Base-by-base conservation (phyloP, 2,888 invertebrate species). In the Thereva unica region DNA sequence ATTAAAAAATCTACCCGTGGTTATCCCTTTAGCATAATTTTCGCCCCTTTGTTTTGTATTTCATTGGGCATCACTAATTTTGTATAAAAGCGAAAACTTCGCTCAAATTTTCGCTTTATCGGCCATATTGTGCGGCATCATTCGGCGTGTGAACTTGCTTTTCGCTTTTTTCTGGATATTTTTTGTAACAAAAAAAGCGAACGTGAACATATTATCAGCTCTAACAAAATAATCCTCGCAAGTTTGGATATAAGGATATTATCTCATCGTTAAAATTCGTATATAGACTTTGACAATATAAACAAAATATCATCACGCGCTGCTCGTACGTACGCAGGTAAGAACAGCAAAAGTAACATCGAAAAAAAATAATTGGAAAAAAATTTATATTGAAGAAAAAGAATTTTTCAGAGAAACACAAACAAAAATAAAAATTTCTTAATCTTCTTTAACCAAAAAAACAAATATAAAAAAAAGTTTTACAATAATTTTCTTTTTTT, bases 81-180 rank as follows among this genome's bases (percentile, higher is more conserved):
- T 23, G 23, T 23, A 23, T 23, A 23, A 23, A 23, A 23, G 23
- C 23, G 23, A 23, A n/a, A 23, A 23, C 23, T 23, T 23, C 23
- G 23, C 23, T 23, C 57, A 59, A 47, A 0, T 50, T 8, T 12
- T 50, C 42, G 44, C 10, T 54, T 40, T 57, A 50, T 61, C 47
- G 40, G 68, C 68, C 68, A 68, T 68, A 68, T 66, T 68, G 68
- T 61, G 68, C 68, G 68, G 68, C 68, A 55, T 63, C 40, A 50
- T 47, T 68, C 66, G 68, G 66, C 68, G 68, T 68, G 68, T 68
- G 50, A 40, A 37, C 41, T 49, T 44, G 41, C 37, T 44, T 47
- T 38, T 45, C 5, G 38, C 40, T 23, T 49, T n/a, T 23, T 55
- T 37, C 34, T 47, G 41, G 37, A 56, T 47, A 38, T 61, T 40